A percentile compares a stretch with the other conserved stretches of the same genome.
Conservation (phyloP, 2,113 vertebrate species). For the Paradoxurus hermaphroditus region DNA sequence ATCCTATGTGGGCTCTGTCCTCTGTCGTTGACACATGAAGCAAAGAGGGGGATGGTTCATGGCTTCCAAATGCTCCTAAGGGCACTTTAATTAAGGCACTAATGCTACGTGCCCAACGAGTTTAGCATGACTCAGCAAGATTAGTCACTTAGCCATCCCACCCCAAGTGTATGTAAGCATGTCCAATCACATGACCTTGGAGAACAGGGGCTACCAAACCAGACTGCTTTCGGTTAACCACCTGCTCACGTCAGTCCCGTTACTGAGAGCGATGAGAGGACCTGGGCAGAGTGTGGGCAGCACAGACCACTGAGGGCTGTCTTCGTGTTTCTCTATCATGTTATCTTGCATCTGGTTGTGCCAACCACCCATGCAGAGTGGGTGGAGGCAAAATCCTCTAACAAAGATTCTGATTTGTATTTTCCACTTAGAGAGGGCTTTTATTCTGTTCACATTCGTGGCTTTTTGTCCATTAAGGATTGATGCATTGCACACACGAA, state of each 20-base stretch:
- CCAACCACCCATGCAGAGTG: not conserved
- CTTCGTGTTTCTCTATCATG: fast-evolving
- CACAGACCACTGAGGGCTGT: not conserved
- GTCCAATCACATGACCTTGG: not conserved
- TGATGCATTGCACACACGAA: not conserved
- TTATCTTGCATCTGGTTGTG: not conserved
- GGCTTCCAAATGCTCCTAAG: slow-evolving; percentile 3
- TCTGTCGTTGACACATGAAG: not conserved
- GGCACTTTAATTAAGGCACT: slow-evolving; percentile 47
- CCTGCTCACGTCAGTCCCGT: not conserved
- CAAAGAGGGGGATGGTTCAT: not conserved
- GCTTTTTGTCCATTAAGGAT: not conserved
- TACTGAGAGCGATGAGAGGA: not conserved
- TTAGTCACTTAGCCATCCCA: not conserved
- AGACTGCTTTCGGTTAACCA: not conserved
- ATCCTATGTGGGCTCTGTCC: not conserved
- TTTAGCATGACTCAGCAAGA: slow-evolving; percentile 38
- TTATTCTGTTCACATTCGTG: not conserved
- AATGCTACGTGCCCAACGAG: not conserved
- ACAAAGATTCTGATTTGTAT: not conserved
- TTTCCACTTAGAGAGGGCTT: not conserved
- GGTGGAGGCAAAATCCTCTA: not conserved
- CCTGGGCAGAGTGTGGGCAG: not conserved
- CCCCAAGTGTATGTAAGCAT: not conserved
- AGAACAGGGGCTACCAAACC: not conserved